Evolutionary conservation across 2,888 invertebrate species (phyloP), one percentile per base, ranked within the genome.

Genomic region (Volucella inflata): DNA sequence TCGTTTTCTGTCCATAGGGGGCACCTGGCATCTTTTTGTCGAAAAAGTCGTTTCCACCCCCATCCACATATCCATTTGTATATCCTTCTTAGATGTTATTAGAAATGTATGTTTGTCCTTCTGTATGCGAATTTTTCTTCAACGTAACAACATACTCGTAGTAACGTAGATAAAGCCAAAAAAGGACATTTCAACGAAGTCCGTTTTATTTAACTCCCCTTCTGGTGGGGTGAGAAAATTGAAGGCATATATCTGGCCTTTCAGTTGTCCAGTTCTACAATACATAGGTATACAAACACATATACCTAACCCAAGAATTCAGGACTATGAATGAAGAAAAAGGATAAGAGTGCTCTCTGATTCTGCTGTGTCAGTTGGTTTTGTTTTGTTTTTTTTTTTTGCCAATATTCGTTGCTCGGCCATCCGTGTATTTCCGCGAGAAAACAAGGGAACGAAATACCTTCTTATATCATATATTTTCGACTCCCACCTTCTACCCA

Each of bases 371-470:
- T 68, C 68, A 50, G 30, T 30, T 30, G 30, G 30, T 30, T 30
- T 30, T 2, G 21, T 30, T 30, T 3, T 30, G 4, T 30, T 30
- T 30, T 78, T 44, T 55, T 68, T 76, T 60, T 76, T 71, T 44
- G 55, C 51, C 60, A 76, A 72, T 76, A 76, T 81, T 76, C 55
- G 50, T 76, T 59, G 46, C 50, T 62, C 68, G 71, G 67, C 42
- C 62, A 60, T 72, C 62, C 46, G 64, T 62, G 51, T 77, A 60
- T 81, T 81, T 81, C 59, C 85, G 85, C 85, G 85, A 85, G 68
- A 77, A 76, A 77, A 71, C 68, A 59, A 81, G 55, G 85, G 76
- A 72, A 80, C 80, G 65, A 72, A 84, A 77, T 67, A 64, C 85
- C 76, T 62, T 64, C 68, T 76, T 76, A 65, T 76, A 81, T 85